Conservation (phyloP, 2,113 vertebrate species). For the Paratilapia polleni region DNA sequence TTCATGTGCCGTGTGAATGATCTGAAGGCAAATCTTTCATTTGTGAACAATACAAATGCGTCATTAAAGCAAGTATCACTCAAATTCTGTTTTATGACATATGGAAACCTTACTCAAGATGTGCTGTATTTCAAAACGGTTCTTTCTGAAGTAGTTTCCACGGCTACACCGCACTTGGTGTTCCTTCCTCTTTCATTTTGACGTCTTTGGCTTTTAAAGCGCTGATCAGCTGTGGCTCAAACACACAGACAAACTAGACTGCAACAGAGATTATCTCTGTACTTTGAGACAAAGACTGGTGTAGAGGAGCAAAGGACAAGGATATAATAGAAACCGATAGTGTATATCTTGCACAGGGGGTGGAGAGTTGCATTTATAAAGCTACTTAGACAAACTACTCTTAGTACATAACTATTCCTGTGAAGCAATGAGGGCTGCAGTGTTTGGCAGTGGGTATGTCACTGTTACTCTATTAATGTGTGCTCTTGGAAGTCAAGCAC, state of each 20-base stretch:
- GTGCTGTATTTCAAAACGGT: background rate
- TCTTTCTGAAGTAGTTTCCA: conserved; percentile 10
- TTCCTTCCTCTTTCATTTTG: conserved; percentile 73
- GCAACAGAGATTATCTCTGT: background rate
- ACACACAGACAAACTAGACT: background rate
- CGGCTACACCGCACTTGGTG: rapidly evolving
- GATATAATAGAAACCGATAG: background rate
- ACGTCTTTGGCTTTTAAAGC: background rate
- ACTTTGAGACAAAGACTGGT: conserved; percentile 17
- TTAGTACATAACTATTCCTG: background rate
- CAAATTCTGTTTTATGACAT: background rate
- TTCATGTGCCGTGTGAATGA: background rate
- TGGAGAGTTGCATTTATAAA: background rate
- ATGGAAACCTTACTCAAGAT: background rate
- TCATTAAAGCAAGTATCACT: background rate
- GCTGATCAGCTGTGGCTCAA: background rate
- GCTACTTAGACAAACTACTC: background rate
- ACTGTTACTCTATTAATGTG: conserved; percentile 32
- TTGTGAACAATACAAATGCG: background rate
- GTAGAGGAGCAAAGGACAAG: background rate
- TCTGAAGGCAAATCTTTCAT: background rate
- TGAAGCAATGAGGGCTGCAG: conserved; percentile 3
- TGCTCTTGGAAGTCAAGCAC: conserved; percentile 18
- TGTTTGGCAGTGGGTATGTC: background rate
- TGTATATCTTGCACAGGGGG: background rate